These are phyloP conservation scores for Nothoprocta perdicaria DNA, from an alignment of 2,113 vertebrate species.

Conservation along the genomic window DNA sequence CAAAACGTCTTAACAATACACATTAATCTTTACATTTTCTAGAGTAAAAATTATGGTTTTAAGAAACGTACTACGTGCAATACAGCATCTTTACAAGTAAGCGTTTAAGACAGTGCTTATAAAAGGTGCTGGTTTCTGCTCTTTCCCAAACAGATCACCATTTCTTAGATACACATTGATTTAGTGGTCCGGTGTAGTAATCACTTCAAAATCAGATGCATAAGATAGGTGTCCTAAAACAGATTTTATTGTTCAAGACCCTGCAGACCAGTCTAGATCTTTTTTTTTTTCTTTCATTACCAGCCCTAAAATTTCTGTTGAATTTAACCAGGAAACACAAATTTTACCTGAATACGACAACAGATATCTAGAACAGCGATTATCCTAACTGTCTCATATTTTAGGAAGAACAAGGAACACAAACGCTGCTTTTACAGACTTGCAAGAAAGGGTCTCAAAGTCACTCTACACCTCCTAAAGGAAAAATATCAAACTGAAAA, in stretches of 20 bases:
- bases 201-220: background rate
- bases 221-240: background rate
- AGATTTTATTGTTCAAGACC: background rate
- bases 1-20: background rate
- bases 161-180: background rate
- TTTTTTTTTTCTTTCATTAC: background rate
- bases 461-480: background rate
- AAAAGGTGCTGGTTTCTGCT: background rate
- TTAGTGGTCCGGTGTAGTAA: slow-evolving; percentile 1
- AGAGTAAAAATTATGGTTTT: background rate
- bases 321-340: background rate
- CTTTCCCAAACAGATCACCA: background rate
- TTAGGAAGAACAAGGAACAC: background rate
- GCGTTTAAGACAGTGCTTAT: background rate
- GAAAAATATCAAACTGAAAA: background rate
- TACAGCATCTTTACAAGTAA: background rate
- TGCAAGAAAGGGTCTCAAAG: background rate
- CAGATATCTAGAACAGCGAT: background rate
- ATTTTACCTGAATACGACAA: background rate
- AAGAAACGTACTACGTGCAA: background rate
- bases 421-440: background rate
- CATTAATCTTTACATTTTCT: background rate
- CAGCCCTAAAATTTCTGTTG: background rate
- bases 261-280: background rate
- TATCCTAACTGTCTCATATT: background rate